Conservation (phyloP, 2,888 invertebrate genomes). For the Mythimna impura region DNA sequence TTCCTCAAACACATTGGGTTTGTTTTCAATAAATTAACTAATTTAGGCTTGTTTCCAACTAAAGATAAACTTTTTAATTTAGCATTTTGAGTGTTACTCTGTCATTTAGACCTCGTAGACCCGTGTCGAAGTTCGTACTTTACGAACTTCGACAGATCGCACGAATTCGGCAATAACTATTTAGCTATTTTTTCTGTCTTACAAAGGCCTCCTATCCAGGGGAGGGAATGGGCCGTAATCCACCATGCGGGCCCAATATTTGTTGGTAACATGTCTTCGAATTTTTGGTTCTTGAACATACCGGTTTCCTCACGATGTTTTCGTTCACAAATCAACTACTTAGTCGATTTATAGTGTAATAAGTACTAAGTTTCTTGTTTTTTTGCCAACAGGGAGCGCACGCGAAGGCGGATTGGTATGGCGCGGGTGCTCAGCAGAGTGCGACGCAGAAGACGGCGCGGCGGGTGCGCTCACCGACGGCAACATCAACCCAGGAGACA, state of each 20-base stretch:
- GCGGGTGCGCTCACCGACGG: conserved; percentile 90
- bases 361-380: conserved; percentile 13
- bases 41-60: neutral
- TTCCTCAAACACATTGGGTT: neutral
- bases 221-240: too few species aligned
- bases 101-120: neutral
- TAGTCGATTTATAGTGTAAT: too few species aligned
- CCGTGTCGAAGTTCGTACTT: too few species aligned
- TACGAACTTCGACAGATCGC: neutral
- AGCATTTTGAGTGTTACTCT: neutral
- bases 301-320: too few species aligned
- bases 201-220: too few species aligned
- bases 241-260: too few species aligned
- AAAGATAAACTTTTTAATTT: too few species aligned
- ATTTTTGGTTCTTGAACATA: too few species aligned
- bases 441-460: conserved; percentile 89
- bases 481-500: conserved; percentile 92
- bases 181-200: too few species aligned
- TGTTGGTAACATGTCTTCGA: too few species aligned
- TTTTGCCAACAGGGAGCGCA: conserved; percentile 82
- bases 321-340: neutral
- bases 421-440: conserved; percentile 90
- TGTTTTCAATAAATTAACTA: neutral
- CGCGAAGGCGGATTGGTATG: conserved; percentile 90
- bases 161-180: neutral